These are phyloP conservation scores for Hypotaenidia okinawae DNA, from an alignment of 2,797 vertebrate genomes.

Conservation along the genomic window DNA sequence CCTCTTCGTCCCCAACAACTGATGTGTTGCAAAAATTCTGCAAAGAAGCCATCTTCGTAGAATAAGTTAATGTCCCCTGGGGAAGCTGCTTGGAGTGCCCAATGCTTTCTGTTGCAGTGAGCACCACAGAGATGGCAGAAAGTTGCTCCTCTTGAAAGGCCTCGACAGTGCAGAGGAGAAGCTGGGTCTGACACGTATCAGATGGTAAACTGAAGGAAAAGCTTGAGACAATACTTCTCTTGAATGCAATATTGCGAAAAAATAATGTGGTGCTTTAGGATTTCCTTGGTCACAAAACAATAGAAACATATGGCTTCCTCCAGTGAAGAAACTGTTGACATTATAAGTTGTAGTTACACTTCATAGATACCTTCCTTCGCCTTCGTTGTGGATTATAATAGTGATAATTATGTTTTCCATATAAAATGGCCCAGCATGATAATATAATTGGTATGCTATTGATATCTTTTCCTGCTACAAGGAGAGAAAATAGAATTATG, in stretches of 20 bases:
- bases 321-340: neutral
- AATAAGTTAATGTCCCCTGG: neutral
- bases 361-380: constrained; percentile 17
- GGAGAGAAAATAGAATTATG: neutral
- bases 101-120: neutral
- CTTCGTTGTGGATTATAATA: neutral
- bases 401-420: constrained; percentile 28
- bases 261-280: neutral
- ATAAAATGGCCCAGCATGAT: neutral
- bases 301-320: neutral
- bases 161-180: neutral
- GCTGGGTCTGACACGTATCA: neutral
- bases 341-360: neutral
- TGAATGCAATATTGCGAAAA: neutral
- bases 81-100: neutral
- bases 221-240: neutral
- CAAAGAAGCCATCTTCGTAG: neutral
- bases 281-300: neutral
- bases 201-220: neutral
- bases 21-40: neutral
- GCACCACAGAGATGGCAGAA: neutral
- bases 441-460: neutral
- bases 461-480: neutral
- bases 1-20: neutral
- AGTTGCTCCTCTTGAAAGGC: neutral